Evolutionary conservation across 2,888 invertebrate species (phyloP).

Genomic region (Melolontha melolontha): DNA sequence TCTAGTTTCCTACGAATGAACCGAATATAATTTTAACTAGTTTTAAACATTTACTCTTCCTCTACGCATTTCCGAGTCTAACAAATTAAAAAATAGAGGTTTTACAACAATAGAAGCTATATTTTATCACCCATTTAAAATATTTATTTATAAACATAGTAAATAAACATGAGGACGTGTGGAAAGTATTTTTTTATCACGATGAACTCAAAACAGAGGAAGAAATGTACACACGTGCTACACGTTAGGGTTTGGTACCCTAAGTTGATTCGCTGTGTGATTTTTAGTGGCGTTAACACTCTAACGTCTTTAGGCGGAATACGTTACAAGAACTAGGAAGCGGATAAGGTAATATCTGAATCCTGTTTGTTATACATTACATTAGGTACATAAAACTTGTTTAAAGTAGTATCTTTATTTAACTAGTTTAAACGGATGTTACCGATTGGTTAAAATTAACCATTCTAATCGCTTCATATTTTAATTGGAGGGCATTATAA

Average conservation of each 20-base stretch:
- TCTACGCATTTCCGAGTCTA: no score
- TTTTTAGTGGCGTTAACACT: constrained; percentile 56
- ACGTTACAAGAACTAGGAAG: constrained; percentile 28
- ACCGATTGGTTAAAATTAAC: not conserved
- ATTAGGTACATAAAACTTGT: constrained; percentile 7
- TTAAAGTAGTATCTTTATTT: constrained; percentile 2
- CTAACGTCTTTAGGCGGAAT: constrained; percentile 53
- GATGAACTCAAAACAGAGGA: no score
- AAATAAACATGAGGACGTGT: not conserved
- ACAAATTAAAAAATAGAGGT: no score
- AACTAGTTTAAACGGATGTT: constrained; percentile 9
- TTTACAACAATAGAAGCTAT: no score
- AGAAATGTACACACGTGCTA: constrained; percentile 51
- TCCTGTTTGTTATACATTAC: constrained; percentile 4
- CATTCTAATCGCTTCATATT: no score
- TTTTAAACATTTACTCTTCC: no score
- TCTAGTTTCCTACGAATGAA: no score
- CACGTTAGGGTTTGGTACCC: constrained; percentile 48
- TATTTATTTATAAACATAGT: no score
- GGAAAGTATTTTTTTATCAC: not conserved
- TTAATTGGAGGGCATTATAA: no score
- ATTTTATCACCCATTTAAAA: no score
- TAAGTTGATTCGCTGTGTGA: constrained; percentile 55
- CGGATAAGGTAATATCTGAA: not conserved
- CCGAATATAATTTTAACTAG: no score